Conservation (phyloP, 1,140 invertebrate species). For the Nylanderia fulva region DNA sequence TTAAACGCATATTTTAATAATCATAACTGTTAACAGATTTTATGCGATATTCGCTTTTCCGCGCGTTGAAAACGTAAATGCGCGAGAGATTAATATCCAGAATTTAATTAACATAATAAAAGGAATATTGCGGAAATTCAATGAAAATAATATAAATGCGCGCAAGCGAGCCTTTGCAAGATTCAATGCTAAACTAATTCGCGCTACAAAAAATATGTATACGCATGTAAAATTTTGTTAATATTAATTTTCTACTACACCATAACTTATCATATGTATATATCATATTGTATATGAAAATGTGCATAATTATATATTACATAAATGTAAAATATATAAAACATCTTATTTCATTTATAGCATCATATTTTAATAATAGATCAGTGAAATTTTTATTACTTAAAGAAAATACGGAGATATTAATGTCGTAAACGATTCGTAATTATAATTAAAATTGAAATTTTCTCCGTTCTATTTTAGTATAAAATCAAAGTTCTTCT, state of each 20-base stretch:
- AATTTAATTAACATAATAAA: constrained; percentile 64
- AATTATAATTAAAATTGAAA: too few species aligned
- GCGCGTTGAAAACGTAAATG: constrained; percentile 22
- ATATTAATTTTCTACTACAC: background rate
- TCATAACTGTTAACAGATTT: constrained; percentile 46
- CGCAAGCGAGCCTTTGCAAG: background rate
- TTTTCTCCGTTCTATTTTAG: too few species aligned
- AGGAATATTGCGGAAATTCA: constrained; percentile 48
- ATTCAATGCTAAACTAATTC: constrained; percentile 16
- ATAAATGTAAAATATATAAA: background rate
- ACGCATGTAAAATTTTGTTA: background rate
- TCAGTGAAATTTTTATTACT: too few species aligned
- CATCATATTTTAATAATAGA: too few species aligned
- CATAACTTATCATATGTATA: background rate
- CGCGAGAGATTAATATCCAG: constrained; percentile 44
- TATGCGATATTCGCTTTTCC: background rate
- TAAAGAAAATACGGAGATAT: too few species aligned
- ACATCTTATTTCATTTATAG: too few species aligned
- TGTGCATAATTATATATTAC: background rate
- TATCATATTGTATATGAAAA: background rate
- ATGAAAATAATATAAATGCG: constrained; percentile 36
- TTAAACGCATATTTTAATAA: constrained; percentile 59
- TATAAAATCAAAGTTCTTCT: too few species aligned
- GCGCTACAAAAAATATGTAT: background rate
- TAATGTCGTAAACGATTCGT: too few species aligned